Percentiles rank a stretch among this genome's conserved stretches.
Evolutionary conservation across 2,888 invertebrate species (phyloP).

Genomic region (Euplexia lucipara): DNA sequence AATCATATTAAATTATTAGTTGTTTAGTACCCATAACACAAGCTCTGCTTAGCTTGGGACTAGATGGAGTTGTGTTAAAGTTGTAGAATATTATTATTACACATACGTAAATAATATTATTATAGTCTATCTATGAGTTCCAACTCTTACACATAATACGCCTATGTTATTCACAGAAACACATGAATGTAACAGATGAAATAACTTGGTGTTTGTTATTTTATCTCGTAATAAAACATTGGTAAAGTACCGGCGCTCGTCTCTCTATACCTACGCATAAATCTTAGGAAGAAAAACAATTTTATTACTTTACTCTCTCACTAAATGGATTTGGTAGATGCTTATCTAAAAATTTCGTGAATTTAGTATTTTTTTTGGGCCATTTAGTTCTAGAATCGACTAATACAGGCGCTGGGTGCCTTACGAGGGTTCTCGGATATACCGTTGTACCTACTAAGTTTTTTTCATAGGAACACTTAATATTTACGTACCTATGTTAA

Average conservation of each 20-base stretch:
- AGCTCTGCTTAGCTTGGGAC: too few relatives aligned
- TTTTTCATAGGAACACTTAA: neutral
- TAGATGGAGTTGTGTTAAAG: too few relatives aligned
- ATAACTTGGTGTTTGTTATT: conserved; percentile 49
- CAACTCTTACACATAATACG: conserved; percentile 21
- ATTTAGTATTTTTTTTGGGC: conserved; percentile 8
- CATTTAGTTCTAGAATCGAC: neutral
- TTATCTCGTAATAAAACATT: conserved; percentile 52
- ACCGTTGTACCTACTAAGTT: too few relatives aligned
- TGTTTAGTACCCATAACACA: too few relatives aligned
- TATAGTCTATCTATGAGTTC: conserved; percentile 1
- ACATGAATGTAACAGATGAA: conserved; percentile 49
- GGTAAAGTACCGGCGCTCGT: conserved; percentile 24
- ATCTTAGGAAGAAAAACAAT: conserved; percentile 47
- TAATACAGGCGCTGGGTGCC: neutral
- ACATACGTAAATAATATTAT: too few relatives aligned
- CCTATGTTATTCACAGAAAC: conserved; percentile 23
- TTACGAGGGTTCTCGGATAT: neutral
- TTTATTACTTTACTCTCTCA: conserved; percentile 41
- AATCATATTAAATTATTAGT: too few relatives aligned
- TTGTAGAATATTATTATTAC: too few relatives aligned
- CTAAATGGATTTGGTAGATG: conserved; percentile 40
- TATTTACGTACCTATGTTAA: too few relatives aligned
- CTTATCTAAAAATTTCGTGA: conserved; percentile 20
- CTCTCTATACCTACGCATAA: conserved; percentile 37